Percentiles rank a stretch among this genome's conserved stretches.
Evolutionary conservation across 2,113 vertebrate genomes (phyloP).

Genomic region (Acanthisitta chloris): DNA sequence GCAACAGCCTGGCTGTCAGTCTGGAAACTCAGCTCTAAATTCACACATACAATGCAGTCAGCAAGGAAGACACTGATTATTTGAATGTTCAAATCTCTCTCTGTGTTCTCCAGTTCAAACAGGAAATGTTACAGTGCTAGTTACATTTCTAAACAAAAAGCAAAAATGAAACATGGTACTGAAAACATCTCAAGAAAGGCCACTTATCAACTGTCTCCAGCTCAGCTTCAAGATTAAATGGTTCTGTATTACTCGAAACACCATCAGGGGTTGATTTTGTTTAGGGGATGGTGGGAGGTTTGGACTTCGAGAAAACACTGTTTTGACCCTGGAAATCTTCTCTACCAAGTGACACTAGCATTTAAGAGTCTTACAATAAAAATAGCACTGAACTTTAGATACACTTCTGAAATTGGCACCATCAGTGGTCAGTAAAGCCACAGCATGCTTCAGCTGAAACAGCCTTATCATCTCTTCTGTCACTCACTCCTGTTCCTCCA

Average conservation of each 20-base stretch:
- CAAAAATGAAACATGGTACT: neutral
- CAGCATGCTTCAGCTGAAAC: neutral
- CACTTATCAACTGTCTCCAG: neutral
- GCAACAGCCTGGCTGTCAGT: neutral
- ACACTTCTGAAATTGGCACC: neutral
- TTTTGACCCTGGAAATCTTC: neutral
- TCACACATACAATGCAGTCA: neutral
- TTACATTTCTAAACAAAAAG: neutral
- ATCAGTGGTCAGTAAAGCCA: neutral
- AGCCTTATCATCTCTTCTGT: neutral
- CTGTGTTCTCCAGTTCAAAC: neutral
- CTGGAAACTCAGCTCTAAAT: neutral
- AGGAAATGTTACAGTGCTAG: neutral
- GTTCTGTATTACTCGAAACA: neutral
- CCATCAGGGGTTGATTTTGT: neutral
- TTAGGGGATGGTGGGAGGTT: accelerated
- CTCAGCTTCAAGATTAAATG: neutral
- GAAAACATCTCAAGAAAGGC: neutral
- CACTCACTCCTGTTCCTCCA: neutral
- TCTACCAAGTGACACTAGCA: neutral
- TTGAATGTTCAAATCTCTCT: neutral
- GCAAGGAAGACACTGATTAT: neutral
- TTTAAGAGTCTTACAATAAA: neutral
- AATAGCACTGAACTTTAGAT: neutral
- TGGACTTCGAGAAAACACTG: neutral